These are phyloP conservation scores for Luehdorfia chinensis DNA, from an alignment of 1,140 invertebrate species.

Conservation along the genomic window DNA sequence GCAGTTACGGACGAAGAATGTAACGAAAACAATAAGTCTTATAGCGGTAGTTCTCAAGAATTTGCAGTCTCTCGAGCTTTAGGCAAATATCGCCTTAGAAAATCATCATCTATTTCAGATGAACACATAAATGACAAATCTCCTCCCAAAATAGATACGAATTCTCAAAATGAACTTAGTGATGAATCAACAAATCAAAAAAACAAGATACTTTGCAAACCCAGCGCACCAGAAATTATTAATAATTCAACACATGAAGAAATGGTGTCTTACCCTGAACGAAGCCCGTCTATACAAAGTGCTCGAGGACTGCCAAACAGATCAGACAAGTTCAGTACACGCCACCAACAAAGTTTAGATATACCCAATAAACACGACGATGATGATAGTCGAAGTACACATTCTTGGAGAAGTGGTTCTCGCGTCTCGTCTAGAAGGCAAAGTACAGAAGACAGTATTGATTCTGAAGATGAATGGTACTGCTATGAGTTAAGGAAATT, in stretches of 20 bases:
- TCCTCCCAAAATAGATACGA: slow-evolving; percentile 71
- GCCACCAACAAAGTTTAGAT: slow-evolving; percentile 88
- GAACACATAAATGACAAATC: slow-evolving; percentile 77
- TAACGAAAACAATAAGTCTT: slow-evolving; percentile 79
- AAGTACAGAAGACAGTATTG: slow-evolving; percentile 95
- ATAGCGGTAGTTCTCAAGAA: slow-evolving; percentile 79
- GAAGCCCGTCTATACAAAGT: slow-evolving; percentile 81
- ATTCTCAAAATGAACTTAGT: slow-evolving; percentile 49
- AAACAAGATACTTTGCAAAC: slow-evolving; percentile 52
- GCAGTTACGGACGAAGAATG: slow-evolving; percentile 76
- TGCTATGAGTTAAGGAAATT: slow-evolving; percentile 91
- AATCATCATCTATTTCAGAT: slow-evolving; percentile 83
- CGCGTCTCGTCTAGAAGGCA: slow-evolving; percentile 91
- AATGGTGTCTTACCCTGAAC: slow-evolving; percentile 74
- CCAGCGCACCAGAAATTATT: slow-evolving; percentile 65
- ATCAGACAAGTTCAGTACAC: slow-evolving; percentile 80
- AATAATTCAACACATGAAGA: slow-evolving; percentile 63
- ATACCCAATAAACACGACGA: slow-evolving; percentile 87
- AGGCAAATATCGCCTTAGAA: slow-evolving; percentile 88
- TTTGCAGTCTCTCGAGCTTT: slow-evolving; percentile 90
- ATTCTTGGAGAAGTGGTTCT: slow-evolving; percentile 91
- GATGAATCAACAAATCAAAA: slow-evolving; percentile 44
- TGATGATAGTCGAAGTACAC: slow-evolving; percentile 90
- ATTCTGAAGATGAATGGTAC: slow-evolving; percentile 96
- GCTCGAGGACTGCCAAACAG: slow-evolving; percentile 77